A percentile compares a stretch with the other conserved stretches of the same genome.
These are phyloP conservation scores for Eutolmus rufibarbis DNA, from an alignment of 2,888 invertebrate species.

Conservation along the genomic window DNA sequence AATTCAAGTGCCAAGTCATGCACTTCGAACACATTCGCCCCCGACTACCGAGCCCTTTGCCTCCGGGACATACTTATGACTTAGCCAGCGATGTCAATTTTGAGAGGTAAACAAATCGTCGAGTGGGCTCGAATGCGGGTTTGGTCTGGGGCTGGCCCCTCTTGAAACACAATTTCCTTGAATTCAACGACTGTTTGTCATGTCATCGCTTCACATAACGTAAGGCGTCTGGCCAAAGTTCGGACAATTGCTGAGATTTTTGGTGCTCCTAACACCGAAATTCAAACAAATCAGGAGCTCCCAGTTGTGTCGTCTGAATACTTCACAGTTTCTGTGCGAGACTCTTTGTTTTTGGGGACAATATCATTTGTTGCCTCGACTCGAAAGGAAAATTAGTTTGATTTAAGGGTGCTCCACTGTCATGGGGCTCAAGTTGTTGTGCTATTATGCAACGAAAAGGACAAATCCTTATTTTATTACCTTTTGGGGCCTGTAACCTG, in stretches of 20 bases:
- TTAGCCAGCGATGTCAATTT: not conserved
- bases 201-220: not conserved
- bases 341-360: not conserved
- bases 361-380: not conserved
- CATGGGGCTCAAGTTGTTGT: not conserved
- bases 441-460: not conserved
- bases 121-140: not conserved
- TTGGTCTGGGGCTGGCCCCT: not conserved
- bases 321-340: not conserved
- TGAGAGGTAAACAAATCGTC: not conserved
- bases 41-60: not conserved
- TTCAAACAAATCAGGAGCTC: not conserved
- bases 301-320: not conserved
- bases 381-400: not conserved
- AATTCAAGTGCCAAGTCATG: not conserved
- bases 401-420: not conserved
- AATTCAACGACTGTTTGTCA: not conserved
- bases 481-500: not conserved
- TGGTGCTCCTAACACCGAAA: not conserved
- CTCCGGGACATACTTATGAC: not conserved
- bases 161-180: conserved; percentile 13
- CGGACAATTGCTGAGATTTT: conserved; percentile 5
- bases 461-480: not conserved
- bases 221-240: not conserved
- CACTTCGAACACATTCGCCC: not conserved